Evolutionary conservation across 2,113 vertebrate species (phyloP), one percentile per base, ranked within the genome.

Genomic region (Saguinus midas): DNA sequence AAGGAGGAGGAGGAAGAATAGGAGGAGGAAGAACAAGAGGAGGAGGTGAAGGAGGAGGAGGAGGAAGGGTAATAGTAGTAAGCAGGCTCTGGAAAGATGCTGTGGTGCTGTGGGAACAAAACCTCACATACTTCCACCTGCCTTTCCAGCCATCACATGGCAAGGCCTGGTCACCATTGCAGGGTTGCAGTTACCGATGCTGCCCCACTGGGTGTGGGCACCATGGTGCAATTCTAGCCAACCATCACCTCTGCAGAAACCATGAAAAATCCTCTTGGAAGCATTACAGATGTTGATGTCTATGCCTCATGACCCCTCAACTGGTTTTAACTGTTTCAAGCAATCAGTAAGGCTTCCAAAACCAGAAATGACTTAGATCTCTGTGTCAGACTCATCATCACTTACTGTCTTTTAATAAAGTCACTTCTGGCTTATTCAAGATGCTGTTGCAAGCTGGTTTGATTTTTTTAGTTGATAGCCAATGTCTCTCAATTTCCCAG

Each of bases 41-140:
- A 3, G 8, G 21, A 9, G 8, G 0, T 0, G 8, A 21, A 20
- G 20, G 2, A 3, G 8, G 8, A 3, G 57, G 21, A 25, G 21
- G 21, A 8, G 57, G 57, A 25, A 8, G 57, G 7, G 57, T 21
- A 58, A 58, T 23, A 58, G 21, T 25, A 4, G 57, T 58, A 8
- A 23, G 32, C 16, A 43, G 43, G 23, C 21, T 48, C 17, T 23
- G 4, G 18, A 2, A 23, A 68, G 35, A 43, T 20, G 1, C n/a
- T 48, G 29, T 18, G 13, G 55, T 27, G 17, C 68, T 10, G 8
- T 12, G 1, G 35, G 29, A 81, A 57, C 48, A 29, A 12, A 52
- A 20, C 55, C 89, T 32, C 12, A 1, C 17, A 23, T 14, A n/a
- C 25, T 27, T 11, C 2, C 4, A 76, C 35, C 20, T 81, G 58